Evolutionary conservation across 30 jellyfish, hydroid and myxozoan species (phyloP), one percentile per base, ranked within the genome.

Genomic region (Rhopilema esculentum): DNA sequence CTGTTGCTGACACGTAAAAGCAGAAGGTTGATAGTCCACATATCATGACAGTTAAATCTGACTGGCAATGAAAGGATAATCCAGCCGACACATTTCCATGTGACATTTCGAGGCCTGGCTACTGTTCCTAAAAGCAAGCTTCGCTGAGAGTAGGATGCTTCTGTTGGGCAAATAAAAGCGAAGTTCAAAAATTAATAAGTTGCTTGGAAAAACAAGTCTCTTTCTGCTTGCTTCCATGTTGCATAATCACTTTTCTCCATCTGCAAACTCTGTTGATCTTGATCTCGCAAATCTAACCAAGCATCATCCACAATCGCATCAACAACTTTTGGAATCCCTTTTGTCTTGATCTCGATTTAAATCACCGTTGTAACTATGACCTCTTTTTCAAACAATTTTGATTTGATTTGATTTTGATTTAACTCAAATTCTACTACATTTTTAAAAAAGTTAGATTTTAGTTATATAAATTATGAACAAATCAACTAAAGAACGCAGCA

Each of bases 11-110:
- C 15, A 69, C 77, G 27, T 66, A 83, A 27, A 67, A 52, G 71
- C 91, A 83, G 20, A 83, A 57, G 1, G 76, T 40, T 21, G 80
- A 77, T n/a, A 83, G 69, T 0, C 81, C 91, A 83, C 91, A 83
- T 0, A 83, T 51, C 64, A 57, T 69, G 4, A 70, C 27, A 40
- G 84, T 16, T n/a, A 61, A 29, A 21, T 76, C 86, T 50, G 25
- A 15, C 19, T 76, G 72, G 25, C 86, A 76, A 15, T 50, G 86
- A 26, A 76, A 50, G 4, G 21, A 28, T 50, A 70, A 70, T 15
- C 49, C 80, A 0, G 64, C 57, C 6, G 57, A 40, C 12, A 12
- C 6, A 40, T 40, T 40, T 40, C 12, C 57, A 40, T 40, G 57
- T 12, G 57, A 40, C 57, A 40, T 40, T 40, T 2, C 12, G 12